phyloP scores from a whole-genome alignment of 2,113 vertebrate genomes.

The Solea senegalensis region DNA sequence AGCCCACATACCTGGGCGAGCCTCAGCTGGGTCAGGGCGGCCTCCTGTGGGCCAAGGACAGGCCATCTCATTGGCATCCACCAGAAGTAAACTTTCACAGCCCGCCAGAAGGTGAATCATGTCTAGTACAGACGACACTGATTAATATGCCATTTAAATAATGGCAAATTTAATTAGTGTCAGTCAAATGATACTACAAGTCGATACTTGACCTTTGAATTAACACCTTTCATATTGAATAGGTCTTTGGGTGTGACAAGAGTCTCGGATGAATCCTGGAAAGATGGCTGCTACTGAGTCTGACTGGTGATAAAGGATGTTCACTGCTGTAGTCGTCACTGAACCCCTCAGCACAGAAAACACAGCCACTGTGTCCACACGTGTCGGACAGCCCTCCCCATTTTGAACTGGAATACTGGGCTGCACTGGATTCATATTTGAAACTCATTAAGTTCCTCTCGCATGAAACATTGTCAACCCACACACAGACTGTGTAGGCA shows the following conservation, averaged over 20 bases:
- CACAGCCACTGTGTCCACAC: slow-evolving; percentile 40
- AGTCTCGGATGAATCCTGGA: slow-evolving; percentile 89
- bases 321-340: slow-evolving; percentile 48
- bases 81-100: slow-evolving; percentile 82
- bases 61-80: slow-evolving; percentile 56
- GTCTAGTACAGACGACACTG: no score
- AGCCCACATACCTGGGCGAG: slow-evolving; percentile 62
- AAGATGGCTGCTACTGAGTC: slow-evolving; percentile 90
- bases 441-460: slow-evolving; percentile 53
- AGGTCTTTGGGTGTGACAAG: slow-evolving; percentile 85
- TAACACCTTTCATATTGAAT: slow-evolving; percentile 20
- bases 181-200: not conserved
- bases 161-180: not conserved
- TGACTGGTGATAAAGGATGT: slow-evolving; percentile 43
- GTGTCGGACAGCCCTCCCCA: slow-evolving; percentile 44
- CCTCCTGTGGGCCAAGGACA: slow-evolving; percentile 64
- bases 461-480: slow-evolving; percentile 73
- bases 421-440: slow-evolving; percentile 61
- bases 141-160: no score
- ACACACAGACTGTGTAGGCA: slow-evolving; percentile 52
- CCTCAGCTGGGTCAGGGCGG: slow-evolving; percentile 65
- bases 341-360: slow-evolving; percentile 31
- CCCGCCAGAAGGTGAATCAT: slow-evolving; percentile 82
- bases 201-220: not conserved
- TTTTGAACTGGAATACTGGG: slow-evolving; percentile 54